Evolutionary conservation across 2,113 vertebrate species (phyloP).

Genomic region (Upupa epops): DNA sequence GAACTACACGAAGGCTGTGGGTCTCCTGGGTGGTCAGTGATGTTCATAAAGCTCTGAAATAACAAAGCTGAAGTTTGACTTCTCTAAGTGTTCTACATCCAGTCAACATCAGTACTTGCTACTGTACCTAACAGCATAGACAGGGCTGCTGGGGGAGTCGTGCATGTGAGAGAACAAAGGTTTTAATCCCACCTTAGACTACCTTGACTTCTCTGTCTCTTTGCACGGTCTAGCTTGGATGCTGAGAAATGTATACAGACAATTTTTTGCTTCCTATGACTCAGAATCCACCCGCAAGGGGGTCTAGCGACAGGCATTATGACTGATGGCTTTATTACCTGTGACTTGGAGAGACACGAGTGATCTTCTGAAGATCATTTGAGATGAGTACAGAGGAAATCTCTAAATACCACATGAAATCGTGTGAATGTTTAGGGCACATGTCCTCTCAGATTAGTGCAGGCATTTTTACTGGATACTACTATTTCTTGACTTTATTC

Average conservation of each 20-base stretch:
- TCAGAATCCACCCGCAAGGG: background rate
- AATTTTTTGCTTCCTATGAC: background rate
- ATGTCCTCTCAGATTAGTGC: background rate
- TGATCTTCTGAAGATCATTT: conserved; percentile 26
- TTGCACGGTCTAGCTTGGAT: background rate
- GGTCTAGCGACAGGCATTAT: background rate
- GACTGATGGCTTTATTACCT: conserved; percentile 36
- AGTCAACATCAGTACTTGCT: background rate
- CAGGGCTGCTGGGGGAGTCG: rapidly evolving
- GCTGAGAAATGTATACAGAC: background rate
- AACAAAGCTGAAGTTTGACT: background rate
- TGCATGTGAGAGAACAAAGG: background rate
- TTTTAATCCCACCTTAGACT: background rate
- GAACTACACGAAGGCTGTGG: background rate
- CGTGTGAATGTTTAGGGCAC: background rate
- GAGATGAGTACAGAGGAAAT: background rate
- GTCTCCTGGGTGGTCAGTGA: background rate
- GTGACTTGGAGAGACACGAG: background rate
- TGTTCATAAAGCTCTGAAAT: background rate
- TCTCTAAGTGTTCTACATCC: background rate
- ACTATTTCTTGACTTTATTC: background rate
- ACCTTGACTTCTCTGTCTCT: background rate
- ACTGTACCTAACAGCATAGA: rapidly evolving
- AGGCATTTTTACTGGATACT: background rate
- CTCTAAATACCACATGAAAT: background rate